Evolutionary conservation across 2,113 vertebrate species (phyloP).

Genomic region (Paratilapia polleni): DNA sequence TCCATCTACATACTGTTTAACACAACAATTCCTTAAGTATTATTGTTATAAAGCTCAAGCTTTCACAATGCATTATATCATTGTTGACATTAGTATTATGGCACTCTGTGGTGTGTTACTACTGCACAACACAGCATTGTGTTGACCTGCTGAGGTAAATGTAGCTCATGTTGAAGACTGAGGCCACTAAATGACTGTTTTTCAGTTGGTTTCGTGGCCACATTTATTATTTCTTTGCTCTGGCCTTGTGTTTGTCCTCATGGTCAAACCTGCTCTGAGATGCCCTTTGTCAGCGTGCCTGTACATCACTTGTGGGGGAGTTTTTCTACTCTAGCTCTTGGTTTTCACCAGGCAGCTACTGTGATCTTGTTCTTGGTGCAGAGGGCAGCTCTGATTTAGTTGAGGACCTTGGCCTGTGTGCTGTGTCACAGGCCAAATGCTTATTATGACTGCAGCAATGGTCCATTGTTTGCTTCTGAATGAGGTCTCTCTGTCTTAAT

Average conservation of each 20-base stretch:
- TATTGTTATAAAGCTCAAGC: constrained; percentile 36
- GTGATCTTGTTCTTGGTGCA: constrained; percentile 19
- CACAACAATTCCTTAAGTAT: constrained; percentile 33
- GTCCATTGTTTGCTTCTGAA: constrained; percentile 81
- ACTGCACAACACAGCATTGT: constrained; percentile 25
- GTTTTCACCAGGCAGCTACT: constrained; percentile 22
- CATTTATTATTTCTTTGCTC: constrained; percentile 46
- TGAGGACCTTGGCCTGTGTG: constrained; percentile 54
- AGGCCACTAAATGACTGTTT: constrained; percentile 69
- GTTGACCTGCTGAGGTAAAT: constrained; percentile 40
- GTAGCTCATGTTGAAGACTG: constrained; percentile 53
- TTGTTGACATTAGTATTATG: constrained; percentile 41
- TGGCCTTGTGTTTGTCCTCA: not conserved
- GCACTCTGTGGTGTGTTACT: constrained; percentile 30
- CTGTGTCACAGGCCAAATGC: constrained; percentile 71
- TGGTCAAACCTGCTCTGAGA: not conserved
- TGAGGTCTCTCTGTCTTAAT: constrained; percentile 78
- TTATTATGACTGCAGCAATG: constrained; percentile 77
- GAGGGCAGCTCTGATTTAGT: constrained; percentile 41
- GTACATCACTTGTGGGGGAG: constrained; percentile 9
- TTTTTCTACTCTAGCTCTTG: not conserved
- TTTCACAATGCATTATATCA: constrained; percentile 29
- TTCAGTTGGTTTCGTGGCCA: constrained; percentile 27
- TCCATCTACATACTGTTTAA: constrained; percentile 35
- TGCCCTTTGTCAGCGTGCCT: constrained; percentile 2